Percentiles rank a stretch among this genome's conserved stretches.
These are phyloP conservation scores for Hemistola chrysoprasaria DNA, from an alignment of 2,888 invertebrate species.

Conservation along the genomic window DNA sequence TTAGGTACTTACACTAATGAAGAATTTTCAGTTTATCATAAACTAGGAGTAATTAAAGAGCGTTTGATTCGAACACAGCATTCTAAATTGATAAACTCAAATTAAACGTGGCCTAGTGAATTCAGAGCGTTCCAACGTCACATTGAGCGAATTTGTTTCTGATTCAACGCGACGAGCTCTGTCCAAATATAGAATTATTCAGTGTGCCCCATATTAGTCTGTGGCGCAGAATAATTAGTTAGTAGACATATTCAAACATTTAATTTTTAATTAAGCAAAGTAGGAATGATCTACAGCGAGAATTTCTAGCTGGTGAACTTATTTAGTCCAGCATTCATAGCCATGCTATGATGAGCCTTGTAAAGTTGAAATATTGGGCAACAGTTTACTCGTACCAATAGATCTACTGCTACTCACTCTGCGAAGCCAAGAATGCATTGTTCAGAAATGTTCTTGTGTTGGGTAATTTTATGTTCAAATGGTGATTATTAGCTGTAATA, in stretches of 20 bases:
- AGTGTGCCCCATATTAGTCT: constrained; percentile 40
- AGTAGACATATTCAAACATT: neutral
- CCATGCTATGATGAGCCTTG: constrained; percentile 1
- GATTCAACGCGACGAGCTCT: constrained; percentile 45
- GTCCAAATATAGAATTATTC: constrained; percentile 53
- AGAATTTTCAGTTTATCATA: neutral
- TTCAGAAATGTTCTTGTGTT: neutral
- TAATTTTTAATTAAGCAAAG: constrained; percentile 9
- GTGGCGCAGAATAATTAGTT: constrained; percentile 2
- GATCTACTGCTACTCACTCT: constrained; percentile 21
- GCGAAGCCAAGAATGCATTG: constrained; percentile 16
- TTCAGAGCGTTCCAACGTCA: constrained; percentile 35
- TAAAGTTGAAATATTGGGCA: constrained; percentile 24
- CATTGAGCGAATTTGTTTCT: constrained; percentile 37
- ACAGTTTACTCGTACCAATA: constrained; percentile 28
- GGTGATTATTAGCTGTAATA: neutral
- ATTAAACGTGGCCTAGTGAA: constrained; percentile 25
- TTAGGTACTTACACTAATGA: no score
- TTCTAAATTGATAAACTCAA: constrained; percentile 16
- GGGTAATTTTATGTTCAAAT: neutral
- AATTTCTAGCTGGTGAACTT: no score
- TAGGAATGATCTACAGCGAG: no score
- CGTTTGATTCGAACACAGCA: constrained; percentile 2
- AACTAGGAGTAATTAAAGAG: neutral
- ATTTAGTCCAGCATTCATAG: no score